These are phyloP conservation scores for Nymphicus hollandicus DNA, from an alignment of 2,113 vertebrate genomes.

Conservation along the genomic window DNA sequence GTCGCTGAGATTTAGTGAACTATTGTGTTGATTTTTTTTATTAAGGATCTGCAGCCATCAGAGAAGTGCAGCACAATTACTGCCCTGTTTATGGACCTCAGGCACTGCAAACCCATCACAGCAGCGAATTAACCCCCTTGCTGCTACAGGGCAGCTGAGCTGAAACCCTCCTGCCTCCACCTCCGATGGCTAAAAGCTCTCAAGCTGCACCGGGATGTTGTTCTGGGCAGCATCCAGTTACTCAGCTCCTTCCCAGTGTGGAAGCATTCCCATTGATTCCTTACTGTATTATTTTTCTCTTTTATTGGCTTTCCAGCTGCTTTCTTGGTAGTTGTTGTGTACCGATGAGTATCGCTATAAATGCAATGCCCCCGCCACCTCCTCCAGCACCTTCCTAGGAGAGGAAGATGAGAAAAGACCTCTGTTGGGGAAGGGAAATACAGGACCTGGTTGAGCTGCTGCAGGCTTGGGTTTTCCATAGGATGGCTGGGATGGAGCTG, in stretches of 20 bases:
- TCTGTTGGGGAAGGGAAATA: background rate
- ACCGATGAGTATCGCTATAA: background rate
- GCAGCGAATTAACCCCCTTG: background rate
- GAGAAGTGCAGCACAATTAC: background rate
- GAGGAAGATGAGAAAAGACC: background rate
- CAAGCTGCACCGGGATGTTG: background rate
- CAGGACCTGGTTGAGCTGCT: background rate
- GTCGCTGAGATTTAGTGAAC: background rate
- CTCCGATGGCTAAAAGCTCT: background rate
- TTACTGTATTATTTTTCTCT: background rate
- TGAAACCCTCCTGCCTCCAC: background rate
- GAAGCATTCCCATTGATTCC: background rate
- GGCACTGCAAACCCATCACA: background rate
- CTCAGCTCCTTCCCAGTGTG: background rate
- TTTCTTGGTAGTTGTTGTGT: constrained; percentile 16
- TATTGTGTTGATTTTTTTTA: background rate
- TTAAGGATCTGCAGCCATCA: background rate
- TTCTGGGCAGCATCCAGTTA: background rate
- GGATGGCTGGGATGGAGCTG: background rate
- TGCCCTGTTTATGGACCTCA: background rate
- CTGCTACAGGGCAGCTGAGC: fast-evolving
- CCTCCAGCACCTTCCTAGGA: background rate
- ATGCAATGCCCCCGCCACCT: background rate
- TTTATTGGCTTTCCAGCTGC: background rate
- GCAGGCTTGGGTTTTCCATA: background rate